Conservation (phyloP, 64 coral and sea anemone genomes). For the Orbicella faveolata region DNA sequence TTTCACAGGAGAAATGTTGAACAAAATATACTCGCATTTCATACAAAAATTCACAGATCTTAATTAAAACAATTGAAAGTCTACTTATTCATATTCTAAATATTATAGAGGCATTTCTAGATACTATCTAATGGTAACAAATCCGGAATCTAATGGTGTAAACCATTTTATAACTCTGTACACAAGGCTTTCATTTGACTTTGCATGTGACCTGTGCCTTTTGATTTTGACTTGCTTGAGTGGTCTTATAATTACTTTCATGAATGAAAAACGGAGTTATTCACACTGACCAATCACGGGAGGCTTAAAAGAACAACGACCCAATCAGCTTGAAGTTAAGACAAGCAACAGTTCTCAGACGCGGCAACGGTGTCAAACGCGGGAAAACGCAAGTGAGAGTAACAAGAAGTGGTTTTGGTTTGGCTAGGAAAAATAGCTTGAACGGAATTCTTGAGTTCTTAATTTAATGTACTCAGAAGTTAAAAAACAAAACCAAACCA, state of each 20-base stretch:
- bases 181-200: background rate
- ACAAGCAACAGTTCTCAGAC: too few relatives aligned
- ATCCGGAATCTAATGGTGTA: background rate
- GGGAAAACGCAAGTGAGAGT: too few relatives aligned
- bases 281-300: too few relatives aligned
- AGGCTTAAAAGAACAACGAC: too few relatives aligned
- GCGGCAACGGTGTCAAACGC: too few relatives aligned
- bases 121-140: background rate
- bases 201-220: background rate
- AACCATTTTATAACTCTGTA: slow-evolving; percentile 13
- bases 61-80: background rate
- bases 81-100: slow-evolving; percentile 25
- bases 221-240: background rate
- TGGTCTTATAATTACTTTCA: background rate
- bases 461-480: too few relatives aligned
- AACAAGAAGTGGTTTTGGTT: too few relatives aligned
- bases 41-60: slow-evolving; percentile 5
- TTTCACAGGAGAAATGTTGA: background rate
- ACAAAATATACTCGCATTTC: slow-evolving; percentile 43
- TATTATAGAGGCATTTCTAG: background rate
- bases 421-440: too few relatives aligned
- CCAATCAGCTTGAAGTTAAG: too few relatives aligned
- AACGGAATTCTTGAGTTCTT: too few relatives aligned
- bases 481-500: background rate
- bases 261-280: too few relatives aligned